phyloP scores from a whole-genome alignment of 2,888 invertebrate species.

The Sinelater perroti region DNA sequence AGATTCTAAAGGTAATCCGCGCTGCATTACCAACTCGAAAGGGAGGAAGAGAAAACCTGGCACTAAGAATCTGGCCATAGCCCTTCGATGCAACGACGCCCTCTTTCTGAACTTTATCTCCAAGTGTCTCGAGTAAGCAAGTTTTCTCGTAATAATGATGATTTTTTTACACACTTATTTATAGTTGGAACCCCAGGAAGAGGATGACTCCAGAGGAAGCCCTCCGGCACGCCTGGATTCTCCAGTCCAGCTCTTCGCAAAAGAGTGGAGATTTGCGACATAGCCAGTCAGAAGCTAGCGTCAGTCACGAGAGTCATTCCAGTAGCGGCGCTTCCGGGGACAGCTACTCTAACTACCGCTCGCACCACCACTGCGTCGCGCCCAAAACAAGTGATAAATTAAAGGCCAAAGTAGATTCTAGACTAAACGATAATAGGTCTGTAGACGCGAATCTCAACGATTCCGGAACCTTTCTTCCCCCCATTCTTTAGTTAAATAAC shows the following conservation, averaged over 20 bases:
- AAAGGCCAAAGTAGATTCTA: conserved; percentile 58
- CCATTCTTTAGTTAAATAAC: conserved; percentile 63
- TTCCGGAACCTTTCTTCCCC: conserved; percentile 70
- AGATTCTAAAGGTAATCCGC: conserved; percentile 92
- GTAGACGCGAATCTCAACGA: conserved; percentile 66
- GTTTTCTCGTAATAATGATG: not conserved
- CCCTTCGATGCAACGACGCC: conserved; percentile 85
- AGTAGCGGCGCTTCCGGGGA: conserved; percentile 57
- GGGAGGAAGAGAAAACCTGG: conserved; percentile 90
- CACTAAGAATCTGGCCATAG: conserved; percentile 81
- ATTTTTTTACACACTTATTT: not conserved
- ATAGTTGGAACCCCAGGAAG: conserved; percentile 91
- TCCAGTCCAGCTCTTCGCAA: conserved; percentile 66
- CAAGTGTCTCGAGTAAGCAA: conserved; percentile 87
- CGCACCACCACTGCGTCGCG: conserved; percentile 53
- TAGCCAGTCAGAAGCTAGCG: conserved; percentile 64
- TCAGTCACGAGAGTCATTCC: conserved; percentile 54
- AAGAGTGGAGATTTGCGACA: conserved; percentile 60
- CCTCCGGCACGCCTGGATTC: conserved; percentile 83
- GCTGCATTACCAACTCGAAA: conserved; percentile 92
- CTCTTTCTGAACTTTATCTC: conserved; percentile 91
- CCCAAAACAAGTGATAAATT: conserved; percentile 55
- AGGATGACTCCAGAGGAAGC: conserved; percentile 93
- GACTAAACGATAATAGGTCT: conserved; percentile 60
- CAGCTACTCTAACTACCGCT: conserved; percentile 49